These are phyloP conservation scores for Hyaena hyaena DNA, from an alignment of 2,113 vertebrate species.

Conservation along the genomic window DNA sequence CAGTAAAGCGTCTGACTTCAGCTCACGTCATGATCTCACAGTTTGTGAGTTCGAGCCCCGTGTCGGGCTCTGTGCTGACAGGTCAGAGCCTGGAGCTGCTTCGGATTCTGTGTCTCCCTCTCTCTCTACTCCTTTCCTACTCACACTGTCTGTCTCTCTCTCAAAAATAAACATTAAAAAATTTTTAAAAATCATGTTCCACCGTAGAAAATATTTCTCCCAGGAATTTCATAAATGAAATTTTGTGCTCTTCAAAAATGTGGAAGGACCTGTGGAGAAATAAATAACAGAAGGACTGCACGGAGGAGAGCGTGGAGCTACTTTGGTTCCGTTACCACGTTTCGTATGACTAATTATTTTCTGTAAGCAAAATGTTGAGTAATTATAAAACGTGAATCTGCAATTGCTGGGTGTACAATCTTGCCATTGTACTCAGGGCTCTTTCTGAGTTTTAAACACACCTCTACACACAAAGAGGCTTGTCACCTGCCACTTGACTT, in stretches of 20 bases:
- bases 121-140: too few relatives aligned
- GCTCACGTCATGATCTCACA: too few relatives aligned
- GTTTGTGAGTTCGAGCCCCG: too few relatives aligned
- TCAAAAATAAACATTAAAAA: too few relatives aligned
- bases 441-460: conserved; percentile 6
- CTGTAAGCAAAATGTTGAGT: background rate
- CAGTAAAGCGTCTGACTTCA: too few relatives aligned
- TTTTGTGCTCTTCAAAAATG: background rate
- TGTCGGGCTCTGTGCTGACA: too few relatives aligned
- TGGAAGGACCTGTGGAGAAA: background rate
- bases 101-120: too few relatives aligned
- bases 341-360: background rate
- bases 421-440: background rate
- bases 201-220: conserved; percentile 8
- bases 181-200: background rate
- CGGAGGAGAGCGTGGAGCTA: background rate
- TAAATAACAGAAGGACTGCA: background rate
- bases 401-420: background rate
- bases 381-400: conserved; percentile 26
- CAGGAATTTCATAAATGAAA: background rate
- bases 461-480: background rate
- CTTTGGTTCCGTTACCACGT: too few relatives aligned
- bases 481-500: background rate
- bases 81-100: too few relatives aligned
- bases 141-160: too few relatives aligned